Percentiles rank a stretch among this genome's conserved stretches.
Evolutionary conservation across 2,797 vertebrate genomes (phyloP).

Genomic region (Gymnoscopelus braueri): DNA sequence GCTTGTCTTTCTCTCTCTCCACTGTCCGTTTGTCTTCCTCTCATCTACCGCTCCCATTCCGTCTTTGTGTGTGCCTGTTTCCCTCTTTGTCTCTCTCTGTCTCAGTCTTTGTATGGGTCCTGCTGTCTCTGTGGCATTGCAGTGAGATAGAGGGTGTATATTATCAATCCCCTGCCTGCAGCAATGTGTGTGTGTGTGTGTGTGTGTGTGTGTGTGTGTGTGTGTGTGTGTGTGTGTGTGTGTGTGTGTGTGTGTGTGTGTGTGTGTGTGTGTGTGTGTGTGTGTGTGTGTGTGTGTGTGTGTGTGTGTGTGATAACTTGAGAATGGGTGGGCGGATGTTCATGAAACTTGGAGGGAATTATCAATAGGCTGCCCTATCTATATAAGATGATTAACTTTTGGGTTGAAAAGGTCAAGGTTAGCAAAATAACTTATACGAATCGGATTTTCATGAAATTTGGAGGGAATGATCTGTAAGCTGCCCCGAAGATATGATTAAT

Average conservation of each 20-base stretch:
- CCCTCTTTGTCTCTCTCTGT: background rate
- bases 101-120: background rate
- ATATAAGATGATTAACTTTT: too few species aligned
- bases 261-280: too few species aligned
- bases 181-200: background rate
- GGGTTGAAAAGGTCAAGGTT: too few species aligned
- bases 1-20: slow-evolving; percentile 1
- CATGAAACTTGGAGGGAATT: background rate
- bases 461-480: too few species aligned
- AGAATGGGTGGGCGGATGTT: background rate
- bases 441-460: too few species aligned
- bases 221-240: background rate
- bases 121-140: too few species aligned
- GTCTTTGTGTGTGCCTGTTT: background rate
- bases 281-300: background rate
- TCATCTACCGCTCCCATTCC: background rate
- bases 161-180: too few species aligned
- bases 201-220: background rate
- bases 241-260: background rate
- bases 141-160: too few species aligned
- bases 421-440: too few species aligned
- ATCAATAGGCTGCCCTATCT: too few species aligned
- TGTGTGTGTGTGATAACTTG: too few species aligned
- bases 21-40: background rate
- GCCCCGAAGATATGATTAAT: too few species aligned